These are phyloP conservation scores for Notolepis coatsorum DNA, from an alignment of 2,797 vertebrate species.

Conservation along the genomic window DNA sequence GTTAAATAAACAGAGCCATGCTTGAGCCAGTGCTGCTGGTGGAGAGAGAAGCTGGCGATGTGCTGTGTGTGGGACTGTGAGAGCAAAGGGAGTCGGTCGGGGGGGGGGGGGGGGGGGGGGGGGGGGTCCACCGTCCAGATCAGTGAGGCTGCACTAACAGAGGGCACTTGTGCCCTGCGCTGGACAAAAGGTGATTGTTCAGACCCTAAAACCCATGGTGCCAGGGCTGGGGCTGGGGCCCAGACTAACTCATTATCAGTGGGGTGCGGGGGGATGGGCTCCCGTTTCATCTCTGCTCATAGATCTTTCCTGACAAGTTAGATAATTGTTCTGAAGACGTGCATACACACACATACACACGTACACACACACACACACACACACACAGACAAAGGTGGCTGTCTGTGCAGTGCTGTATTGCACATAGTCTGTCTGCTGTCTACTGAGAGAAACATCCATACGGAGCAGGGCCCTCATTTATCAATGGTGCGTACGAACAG, in stretches of 20 bases:
- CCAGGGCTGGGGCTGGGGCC: constrained; percentile 40
- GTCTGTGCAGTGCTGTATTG: too few relatives aligned
- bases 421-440: too few relatives aligned
- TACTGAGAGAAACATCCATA: too few relatives aligned
- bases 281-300: constrained; percentile 38
- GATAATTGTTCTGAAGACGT: neutral
- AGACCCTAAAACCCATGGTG: constrained; percentile 38
- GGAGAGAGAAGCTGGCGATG: constrained; percentile 30
- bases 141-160: constrained; percentile 71
- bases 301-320: constrained; percentile 29
- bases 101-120: constrained; percentile 29
- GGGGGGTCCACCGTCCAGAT: constrained; percentile 42
- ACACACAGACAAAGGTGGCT: neutral
- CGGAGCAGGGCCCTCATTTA: too few relatives aligned
- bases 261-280: constrained; percentile 23
- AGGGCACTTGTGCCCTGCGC: constrained; percentile 65
- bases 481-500: too few relatives aligned
- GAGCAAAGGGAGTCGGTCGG: constrained; percentile 26
- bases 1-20: constrained; percentile 39
- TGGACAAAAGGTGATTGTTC: constrained; percentile 76
- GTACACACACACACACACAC: neutral
- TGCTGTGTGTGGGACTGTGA: constrained; percentile 35
- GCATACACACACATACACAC: neutral
- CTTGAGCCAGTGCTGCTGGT: constrained; percentile 42
- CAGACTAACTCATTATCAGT: constrained; percentile 47